Evolutionary conservation across 1,140 invertebrate genomes (phyloP).

Genomic region (Lordiphosa mommai): DNA sequence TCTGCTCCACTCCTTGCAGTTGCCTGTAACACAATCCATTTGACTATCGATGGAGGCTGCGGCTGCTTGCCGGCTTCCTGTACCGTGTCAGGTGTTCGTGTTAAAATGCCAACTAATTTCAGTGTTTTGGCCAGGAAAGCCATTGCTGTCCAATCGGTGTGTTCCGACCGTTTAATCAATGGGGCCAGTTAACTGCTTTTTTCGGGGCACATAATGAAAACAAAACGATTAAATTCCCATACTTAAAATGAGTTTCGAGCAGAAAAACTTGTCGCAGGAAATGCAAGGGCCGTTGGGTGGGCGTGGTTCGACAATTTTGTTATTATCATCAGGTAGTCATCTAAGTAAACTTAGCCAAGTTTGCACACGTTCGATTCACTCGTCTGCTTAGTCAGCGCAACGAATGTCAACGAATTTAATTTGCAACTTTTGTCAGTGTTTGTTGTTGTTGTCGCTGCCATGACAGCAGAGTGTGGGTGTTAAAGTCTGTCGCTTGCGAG

Average conservation of each 20-base stretch:
- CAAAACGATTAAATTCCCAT: constrained; percentile 56
- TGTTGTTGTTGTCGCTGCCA: constrained; percentile 18
- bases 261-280: constrained; percentile 62
- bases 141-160: constrained; percentile 30
- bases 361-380: constrained; percentile 43
- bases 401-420: constrained; percentile 68
- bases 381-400: constrained; percentile 59
- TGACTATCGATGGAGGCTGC: constrained; percentile 52
- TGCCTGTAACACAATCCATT: constrained; percentile 61
- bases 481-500: constrained; percentile 33
- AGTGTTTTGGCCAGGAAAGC: constrained; percentile 61
- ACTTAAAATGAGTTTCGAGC: constrained; percentile 54
- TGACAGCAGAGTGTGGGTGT: constrained; percentile 31
- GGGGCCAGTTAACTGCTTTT: constrained; percentile 61
- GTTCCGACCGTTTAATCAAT: constrained; percentile 57
- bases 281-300: constrained; percentile 21
- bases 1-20: not conserved
- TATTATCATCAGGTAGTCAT: constrained; percentile 31
- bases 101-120: constrained; percentile 78
- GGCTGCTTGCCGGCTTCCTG: constrained; percentile 19
- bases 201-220: constrained; percentile 58
- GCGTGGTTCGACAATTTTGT: constrained; percentile 49
- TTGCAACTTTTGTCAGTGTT: constrained; percentile 38
- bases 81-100: constrained; percentile 68
- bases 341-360: constrained; percentile 37